Base-by-base conservation (phyloP, 37 sponge, comb jelly and placozoan species). In the Crambe crambe region DNA sequence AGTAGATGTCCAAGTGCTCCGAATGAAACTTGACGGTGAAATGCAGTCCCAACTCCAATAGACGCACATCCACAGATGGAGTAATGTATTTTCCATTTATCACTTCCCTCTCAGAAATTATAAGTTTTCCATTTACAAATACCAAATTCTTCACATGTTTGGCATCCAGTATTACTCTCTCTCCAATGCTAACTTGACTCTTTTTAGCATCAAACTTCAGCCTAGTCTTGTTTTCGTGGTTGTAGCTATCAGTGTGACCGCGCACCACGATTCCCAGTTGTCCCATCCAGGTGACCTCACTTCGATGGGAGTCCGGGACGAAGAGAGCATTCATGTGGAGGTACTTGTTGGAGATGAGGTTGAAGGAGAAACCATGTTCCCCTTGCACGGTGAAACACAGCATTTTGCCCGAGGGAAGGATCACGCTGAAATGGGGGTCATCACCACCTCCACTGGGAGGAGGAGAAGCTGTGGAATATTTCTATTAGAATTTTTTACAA, bases 301-400 rank as follows among this genome's bases (percentile, higher is more conserved):
- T 26, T 44, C 78, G 37, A 30, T 44, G 78, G 26, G 78, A 37
- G 26, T 78, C 78, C 15, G 78, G 78, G 0, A 78, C 78, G 64
- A 78, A 78, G 67, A 29, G 63, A 67, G 78, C 67, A 66, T 78
- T 78, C 78, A 78, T 78, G 67, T 10, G 4, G 18, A 78, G 3
- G 54, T 42, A 23, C 35, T 63, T 8, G 78, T 78, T 78, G 78
- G 44, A 63, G 78, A 78, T 78, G 30, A 78, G 67, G 67, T 78
- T 78, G 68, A 78, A 78, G 68, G 51, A 18, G 22, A 78, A 78
- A 6, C 78, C 78, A 30, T 78, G 78, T 66, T 78, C 78, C 64
- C 78, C 78, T 31, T 78, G 78, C 8, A 78, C 78, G 1, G 78
- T 78, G 78, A 63, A 78, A 43, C 78, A 78, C 74, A 82, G 78